phyloP scores from a whole-genome alignment of 2,888 invertebrate genomes.

The Heliconius erato region DNA sequence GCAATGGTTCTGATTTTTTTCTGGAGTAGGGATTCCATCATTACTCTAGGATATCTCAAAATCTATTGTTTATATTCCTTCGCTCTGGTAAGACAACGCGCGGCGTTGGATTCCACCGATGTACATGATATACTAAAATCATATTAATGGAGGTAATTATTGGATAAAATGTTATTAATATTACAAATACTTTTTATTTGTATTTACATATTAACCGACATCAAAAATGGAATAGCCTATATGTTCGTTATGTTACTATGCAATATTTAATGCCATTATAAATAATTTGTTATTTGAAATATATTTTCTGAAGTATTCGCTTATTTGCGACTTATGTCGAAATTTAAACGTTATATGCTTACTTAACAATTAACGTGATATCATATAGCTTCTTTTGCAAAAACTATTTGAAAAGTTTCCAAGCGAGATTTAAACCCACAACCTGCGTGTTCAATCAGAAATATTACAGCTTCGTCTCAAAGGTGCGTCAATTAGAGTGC shows the following conservation, averaged over 20 bases:
- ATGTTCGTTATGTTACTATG: not conserved
- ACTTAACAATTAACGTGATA: not conserved
- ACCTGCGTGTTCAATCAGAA: not conserved
- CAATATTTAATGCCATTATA: not conserved
- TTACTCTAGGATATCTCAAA: no score
- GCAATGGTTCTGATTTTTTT: not conserved
- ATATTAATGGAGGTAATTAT: no score
- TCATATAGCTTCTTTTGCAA: not conserved
- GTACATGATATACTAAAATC: no score
- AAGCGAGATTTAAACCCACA: not conserved
- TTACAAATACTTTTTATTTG: no score
- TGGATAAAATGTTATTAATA: no score
- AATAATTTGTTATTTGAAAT: not conserved
- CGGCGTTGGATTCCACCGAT: no score
- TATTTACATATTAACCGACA: no score
- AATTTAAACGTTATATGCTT: not conserved
- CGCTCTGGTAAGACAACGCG: no score
- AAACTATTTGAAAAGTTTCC: not conserved
- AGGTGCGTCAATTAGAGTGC: not conserved
- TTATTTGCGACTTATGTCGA: not conserved
- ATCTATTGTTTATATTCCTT: no score
- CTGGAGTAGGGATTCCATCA: no score
- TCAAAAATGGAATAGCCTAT: no score
- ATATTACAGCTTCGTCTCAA: not conserved
- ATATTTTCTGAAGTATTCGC: not conserved